These are phyloP conservation scores for Nowickia ferox DNA, from an alignment of 2,888 invertebrate genomes.

Conservation along the genomic window DNA sequence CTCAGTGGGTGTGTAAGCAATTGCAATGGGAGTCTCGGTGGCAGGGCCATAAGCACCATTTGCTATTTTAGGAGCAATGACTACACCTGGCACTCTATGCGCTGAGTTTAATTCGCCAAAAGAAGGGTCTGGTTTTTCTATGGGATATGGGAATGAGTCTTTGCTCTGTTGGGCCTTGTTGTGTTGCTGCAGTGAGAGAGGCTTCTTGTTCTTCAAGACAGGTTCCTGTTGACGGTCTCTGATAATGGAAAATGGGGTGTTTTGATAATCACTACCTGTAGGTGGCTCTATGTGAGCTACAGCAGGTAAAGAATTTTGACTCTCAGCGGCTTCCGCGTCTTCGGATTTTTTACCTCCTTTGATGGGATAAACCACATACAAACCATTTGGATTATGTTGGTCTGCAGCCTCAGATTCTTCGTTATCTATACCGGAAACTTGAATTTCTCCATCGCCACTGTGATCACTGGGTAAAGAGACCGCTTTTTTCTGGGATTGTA, in stretches of 20 bases:
- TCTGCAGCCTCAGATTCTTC: conserved; percentile 65
- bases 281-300: conserved; percentile 75
- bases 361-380: conserved; percentile 78
- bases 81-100: conserved; percentile 80
- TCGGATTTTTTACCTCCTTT: conserved; percentile 60
- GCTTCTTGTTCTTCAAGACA: conserved; percentile 82
- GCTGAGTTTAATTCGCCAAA: conserved; percentile 76
- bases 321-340: conserved; percentile 64
- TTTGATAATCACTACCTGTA: conserved; percentile 81
- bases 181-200: conserved; percentile 78
- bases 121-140: conserved; percentile 86
- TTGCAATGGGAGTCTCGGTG: conserved; percentile 86
- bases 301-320: conserved; percentile 73
- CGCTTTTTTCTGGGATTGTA: conserved; percentile 84
- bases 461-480: conserved; percentile 79
- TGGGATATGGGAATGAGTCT: conserved; percentile 87
- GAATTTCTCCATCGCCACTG: conserved; percentile 77
- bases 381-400: conserved; percentile 74
- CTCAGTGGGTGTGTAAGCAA: conserved; percentile 87
- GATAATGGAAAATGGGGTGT: conserved; percentile 83
- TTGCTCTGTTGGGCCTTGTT: conserved; percentile 79
- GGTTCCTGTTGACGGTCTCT: conserved; percentile 83
- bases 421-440: conserved; percentile 76
- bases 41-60: conserved; percentile 81
- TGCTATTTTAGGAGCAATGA: conserved; percentile 83